Conservation (phyloP, 2,797 vertebrate genomes). For the Sebastes hubbsi region DNA sequence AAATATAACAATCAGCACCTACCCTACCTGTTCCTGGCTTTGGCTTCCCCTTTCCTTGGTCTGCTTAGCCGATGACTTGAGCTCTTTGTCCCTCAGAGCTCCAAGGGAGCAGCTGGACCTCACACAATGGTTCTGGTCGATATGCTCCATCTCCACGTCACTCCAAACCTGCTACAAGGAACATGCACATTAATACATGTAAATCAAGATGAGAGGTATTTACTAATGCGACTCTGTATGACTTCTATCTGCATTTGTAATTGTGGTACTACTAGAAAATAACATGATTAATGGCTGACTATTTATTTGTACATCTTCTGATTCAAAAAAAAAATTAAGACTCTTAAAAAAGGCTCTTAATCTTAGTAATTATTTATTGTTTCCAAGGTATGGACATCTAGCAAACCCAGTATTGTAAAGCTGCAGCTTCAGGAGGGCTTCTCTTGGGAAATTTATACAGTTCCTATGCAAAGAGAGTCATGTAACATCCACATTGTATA, state of each 20-base stretch:
- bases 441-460: not conserved
- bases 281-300: not conserved
- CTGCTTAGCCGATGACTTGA: conserved; percentile 29
- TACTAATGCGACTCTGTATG: not conserved
- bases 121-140: conserved; percentile 50
- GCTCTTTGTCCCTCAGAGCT: conserved; percentile 53
- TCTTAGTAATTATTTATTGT: not conserved
- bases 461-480: not conserved
- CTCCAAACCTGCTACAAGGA: conserved; percentile 72
- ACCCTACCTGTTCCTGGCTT: conserved; percentile 66
- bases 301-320: not conserved
- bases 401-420: no score
- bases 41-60: conserved; percentile 31
- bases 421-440: no score
- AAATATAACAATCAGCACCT: conserved; percentile 2
- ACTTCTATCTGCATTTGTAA: not conserved
- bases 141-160: conserved; percentile 77
- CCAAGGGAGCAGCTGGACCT: conserved; percentile 56
- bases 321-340: not conserved
- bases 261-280: not conserved
- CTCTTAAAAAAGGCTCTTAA: not conserved
- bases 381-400: not conserved
- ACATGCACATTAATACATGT: not conserved
- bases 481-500: not conserved
- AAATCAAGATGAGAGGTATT: not conserved